phyloP scores from a whole-genome alignment of 2,113 vertebrate species.

The Rhea americana region DNA sequence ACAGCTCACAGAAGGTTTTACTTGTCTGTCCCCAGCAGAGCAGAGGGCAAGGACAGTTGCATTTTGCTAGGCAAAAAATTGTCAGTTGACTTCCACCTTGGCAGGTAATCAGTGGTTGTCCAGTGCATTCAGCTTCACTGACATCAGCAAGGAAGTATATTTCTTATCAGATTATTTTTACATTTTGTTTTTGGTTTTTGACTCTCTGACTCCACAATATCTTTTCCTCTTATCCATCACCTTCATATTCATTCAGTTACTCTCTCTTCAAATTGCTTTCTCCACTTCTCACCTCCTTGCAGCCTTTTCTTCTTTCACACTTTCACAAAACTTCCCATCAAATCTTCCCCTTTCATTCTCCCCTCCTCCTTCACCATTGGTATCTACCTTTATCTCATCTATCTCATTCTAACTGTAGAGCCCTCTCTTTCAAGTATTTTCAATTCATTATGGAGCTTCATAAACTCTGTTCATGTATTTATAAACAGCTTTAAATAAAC shows the following conservation, averaged over 20 bases:
- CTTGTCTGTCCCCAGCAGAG: background rate
- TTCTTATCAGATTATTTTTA: background rate
- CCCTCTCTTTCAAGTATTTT: background rate
- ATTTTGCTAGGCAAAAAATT: background rate
- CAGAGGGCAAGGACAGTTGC: background rate
- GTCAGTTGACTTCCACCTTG: background rate
- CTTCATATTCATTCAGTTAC: background rate
- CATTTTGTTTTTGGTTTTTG: background rate
- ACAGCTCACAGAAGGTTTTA: background rate
- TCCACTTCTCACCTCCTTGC: background rate
- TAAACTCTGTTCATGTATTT: background rate
- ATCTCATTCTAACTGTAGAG: background rate
- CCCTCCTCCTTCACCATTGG: background rate
- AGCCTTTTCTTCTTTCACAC: background rate
- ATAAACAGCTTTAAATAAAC: background rate
- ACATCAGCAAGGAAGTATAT: background rate
- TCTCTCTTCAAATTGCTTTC: background rate
- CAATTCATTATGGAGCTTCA: background rate
- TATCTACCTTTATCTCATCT: background rate
- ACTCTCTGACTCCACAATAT: background rate
- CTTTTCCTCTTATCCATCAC: background rate
- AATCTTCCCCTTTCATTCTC: rapidly evolving
- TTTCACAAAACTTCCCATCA: background rate
- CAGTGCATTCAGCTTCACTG: background rate
- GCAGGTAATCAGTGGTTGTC: background rate